Conservation (phyloP, 2,797 vertebrate species). For the Ptychobarbus kaznakovi region DNA sequence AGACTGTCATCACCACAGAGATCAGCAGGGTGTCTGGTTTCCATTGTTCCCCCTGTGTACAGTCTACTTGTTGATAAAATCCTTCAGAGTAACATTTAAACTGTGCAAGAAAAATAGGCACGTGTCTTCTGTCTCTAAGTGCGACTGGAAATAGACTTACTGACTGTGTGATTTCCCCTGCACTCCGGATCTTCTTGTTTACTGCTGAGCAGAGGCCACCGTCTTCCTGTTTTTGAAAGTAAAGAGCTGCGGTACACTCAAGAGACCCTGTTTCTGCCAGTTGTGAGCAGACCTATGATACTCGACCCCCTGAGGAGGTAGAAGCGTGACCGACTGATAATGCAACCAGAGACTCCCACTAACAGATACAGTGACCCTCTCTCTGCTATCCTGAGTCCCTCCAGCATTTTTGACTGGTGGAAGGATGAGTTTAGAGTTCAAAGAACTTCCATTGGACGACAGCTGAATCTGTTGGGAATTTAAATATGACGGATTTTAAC, state of each 20-base stretch:
- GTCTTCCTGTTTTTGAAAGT: constrained; percentile 26
- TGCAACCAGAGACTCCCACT: constrained; percentile 57
- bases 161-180: constrained; percentile 13
- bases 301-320: constrained; percentile 58
- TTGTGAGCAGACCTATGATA: constrained; percentile 55
- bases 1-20: constrained; percentile 36
- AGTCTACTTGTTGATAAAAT: constrained; percentile 35
- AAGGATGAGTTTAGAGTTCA: constrained; percentile 47
- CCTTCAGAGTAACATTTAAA: constrained; percentile 29
- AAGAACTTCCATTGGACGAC: constrained; percentile 8
- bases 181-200: constrained; percentile 49
- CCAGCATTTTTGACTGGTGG: constrained; percentile 16
- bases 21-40: constrained; percentile 37
- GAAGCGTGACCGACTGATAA: constrained; percentile 51
- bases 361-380: constrained; percentile 40
- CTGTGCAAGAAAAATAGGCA: constrained; percentile 15
- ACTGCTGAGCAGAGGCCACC: constrained; percentile 3
- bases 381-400: constrained; percentile 25
- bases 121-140: constrained; percentile 18
- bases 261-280: constrained; percentile 37
- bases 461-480: constrained; percentile 16
- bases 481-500: constrained; percentile 51
- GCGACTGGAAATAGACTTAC: constrained; percentile 21
- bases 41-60: constrained; percentile 29
- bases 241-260: neutral